Conservation (phyloP, 2,888 invertebrate genomes). For the Thereva nobilitata region DNA sequence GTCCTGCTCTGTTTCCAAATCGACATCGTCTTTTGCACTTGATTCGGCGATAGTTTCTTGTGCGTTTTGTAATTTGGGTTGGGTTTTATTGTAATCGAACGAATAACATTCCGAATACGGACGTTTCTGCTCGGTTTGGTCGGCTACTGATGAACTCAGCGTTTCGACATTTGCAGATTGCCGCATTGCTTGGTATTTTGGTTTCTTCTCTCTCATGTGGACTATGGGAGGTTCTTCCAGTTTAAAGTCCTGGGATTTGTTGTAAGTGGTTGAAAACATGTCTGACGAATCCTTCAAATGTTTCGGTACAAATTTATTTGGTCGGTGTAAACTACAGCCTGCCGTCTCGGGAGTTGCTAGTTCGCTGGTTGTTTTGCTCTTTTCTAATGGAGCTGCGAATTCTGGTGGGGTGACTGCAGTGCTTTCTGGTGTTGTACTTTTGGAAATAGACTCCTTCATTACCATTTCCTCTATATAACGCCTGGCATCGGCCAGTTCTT, state of each 20-base stretch:
- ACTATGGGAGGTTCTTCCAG: slow-evolving; percentile 35
- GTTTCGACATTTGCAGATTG: slow-evolving; percentile 45
- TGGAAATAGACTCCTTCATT: slow-evolving; percentile 55
- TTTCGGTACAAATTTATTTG: slow-evolving; percentile 54
- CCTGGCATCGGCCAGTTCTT: slow-evolving; percentile 79
- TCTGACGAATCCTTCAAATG: slow-evolving; percentile 44
- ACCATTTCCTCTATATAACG: slow-evolving; percentile 71
- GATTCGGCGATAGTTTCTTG: neutral
- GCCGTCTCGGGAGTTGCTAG: slow-evolving; percentile 48
- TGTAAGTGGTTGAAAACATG: too few species aligned
- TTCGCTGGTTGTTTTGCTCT: slow-evolving; percentile 61
- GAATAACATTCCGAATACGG: slow-evolving; percentile 48
- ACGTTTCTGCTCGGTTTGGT: slow-evolving; percentile 22
- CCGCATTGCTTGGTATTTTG: slow-evolving; percentile 40
- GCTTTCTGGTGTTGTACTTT: slow-evolving; percentile 48
- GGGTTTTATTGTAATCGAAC: slow-evolving; percentile 37
- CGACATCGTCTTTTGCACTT: neutral
- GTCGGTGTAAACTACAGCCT: slow-evolving; percentile 47
- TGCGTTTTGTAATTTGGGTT: neutral
- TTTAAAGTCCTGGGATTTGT: neutral
- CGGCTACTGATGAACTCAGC: slow-evolving; percentile 1
- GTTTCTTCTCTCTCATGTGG: slow-evolving; percentile 44
- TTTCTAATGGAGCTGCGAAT: slow-evolving; percentile 51
- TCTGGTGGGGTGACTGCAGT: slow-evolving; percentile 44
- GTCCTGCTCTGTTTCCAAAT: slow-evolving; percentile 15